Evolutionary conservation across 2,888 invertebrate species (phyloP), one percentile per base, ranked within the genome.

Genomic region (Oligia strigilis): DNA sequence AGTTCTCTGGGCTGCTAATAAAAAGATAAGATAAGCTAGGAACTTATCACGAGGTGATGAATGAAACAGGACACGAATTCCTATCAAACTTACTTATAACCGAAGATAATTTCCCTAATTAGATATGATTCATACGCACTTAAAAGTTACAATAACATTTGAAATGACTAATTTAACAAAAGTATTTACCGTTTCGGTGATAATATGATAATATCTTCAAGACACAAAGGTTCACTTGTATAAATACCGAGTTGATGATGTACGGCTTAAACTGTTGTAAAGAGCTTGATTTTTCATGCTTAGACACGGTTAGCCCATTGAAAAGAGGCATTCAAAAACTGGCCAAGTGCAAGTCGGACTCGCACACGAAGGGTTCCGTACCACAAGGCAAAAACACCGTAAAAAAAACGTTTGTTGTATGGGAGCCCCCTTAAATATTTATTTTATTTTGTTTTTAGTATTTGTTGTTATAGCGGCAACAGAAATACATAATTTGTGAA

Each of bases 191-290:
- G 14, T 72, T 60, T 71, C 29, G 2, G 3, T 62, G 1, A 52
- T 60, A 40, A 29, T 49, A 49, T 62, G 1, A 43, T 60, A 40
- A 29, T 49, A 49, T 66, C 2, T 52, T 60, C 49, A 40, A 1
- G 23, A 29, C 36, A 66, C 46, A 69, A 58, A 58, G 19, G 11
- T 17, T 19, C 81, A 81, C 13, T 43, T 81, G 81, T 81, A 1
- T 60, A 43, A 78, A 81, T 71, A 71, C 1, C 60, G 52, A 43
- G 36, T n/a, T 67, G 1, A 23, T 78, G 19, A 3, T 14, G 9
- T 4, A 64, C 29, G 46, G 64, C 17, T 2, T 1, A 9, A 40
- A 29, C 29, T 29, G 29, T 29, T 17, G 29, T 2, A 17, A 62
- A 62, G 2, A 13, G 43, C 1, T 6, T 17, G 6, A 75, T 75